phyloP scores from a whole-genome alignment of 2,888 invertebrate genomes.

The Bombylius discolor region DNA sequence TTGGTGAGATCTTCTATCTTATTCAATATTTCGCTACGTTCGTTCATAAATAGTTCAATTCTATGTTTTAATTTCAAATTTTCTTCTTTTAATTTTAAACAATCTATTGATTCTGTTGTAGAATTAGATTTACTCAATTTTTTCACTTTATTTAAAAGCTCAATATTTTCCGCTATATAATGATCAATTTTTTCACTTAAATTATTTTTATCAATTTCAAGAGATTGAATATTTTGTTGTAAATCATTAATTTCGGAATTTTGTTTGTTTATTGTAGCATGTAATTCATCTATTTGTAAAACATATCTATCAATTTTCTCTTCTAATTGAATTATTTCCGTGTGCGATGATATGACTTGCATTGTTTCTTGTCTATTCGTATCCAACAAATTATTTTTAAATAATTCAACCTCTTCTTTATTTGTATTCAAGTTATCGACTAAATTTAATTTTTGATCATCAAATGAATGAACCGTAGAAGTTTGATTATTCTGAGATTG shows the following conservation, averaged over 20 bases:
- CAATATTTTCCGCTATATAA: slow-evolving; percentile 60
- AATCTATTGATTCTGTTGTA: slow-evolving; percentile 63
- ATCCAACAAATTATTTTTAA: slow-evolving; percentile 48
- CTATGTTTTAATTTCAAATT: slow-evolving; percentile 51
- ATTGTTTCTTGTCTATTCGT: slow-evolving; percentile 50
- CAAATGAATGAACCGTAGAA: slow-evolving; percentile 32
- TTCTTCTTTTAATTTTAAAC: slow-evolving; percentile 54
- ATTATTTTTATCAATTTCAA: slow-evolving; percentile 48
- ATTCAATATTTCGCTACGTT: slow-evolving; percentile 55
- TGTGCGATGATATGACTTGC: slow-evolving; percentile 57
- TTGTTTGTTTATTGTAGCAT: slow-evolving; percentile 39
- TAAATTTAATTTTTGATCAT: slow-evolving; percentile 54
- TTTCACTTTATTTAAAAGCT: slow-evolving; percentile 56
- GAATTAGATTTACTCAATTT: slow-evolving; percentile 58
- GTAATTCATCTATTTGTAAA: slow-evolving; percentile 33
- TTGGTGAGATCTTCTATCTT: slow-evolving; percentile 49
- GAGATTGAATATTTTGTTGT: slow-evolving; percentile 40
- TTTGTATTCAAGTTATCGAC: slow-evolving; percentile 46
- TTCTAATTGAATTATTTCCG: slow-evolving; percentile 64
- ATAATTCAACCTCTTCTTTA: slow-evolving; percentile 48
- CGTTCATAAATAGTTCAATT: slow-evolving; percentile 54
- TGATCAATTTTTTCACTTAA: slow-evolving; percentile 48
- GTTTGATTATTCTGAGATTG: slow-evolving; percentile 19
- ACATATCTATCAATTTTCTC: slow-evolving; percentile 51
- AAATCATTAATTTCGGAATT: slow-evolving; percentile 43